Conservation (phyloP, 2,797 vertebrate genomes). For the Girardinus metallicus region DNA sequence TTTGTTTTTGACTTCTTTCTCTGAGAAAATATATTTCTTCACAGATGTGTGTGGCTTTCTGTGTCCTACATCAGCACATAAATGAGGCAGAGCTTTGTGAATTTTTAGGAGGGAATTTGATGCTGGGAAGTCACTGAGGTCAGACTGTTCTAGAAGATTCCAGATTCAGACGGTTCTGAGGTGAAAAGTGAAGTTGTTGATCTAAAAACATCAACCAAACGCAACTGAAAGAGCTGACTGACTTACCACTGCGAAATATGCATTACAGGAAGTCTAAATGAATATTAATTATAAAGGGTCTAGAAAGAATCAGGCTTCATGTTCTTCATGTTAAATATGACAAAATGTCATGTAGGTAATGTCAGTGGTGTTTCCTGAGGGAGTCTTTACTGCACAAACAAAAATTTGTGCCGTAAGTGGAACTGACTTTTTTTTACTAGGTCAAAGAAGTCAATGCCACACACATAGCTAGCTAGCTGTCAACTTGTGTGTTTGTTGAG, state of each 20-base stretch:
- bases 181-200: not conserved
- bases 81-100: not conserved
- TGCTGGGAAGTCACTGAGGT: not conserved
- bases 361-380: not conserved
- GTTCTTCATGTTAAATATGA: not conserved
- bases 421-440: too few species aligned
- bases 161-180: not conserved
- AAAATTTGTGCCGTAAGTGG: too few species aligned
- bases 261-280: not conserved
- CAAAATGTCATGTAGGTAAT: not conserved
- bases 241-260: not conserved
- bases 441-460: too few species aligned
- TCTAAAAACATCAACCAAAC: not conserved
- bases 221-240: not conserved
- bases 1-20: slow-evolving; percentile 17
- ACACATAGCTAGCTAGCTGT: too few species aligned
- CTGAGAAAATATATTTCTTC: slow-evolving; percentile 59
- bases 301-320: not conserved
- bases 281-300: not conserved
- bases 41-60: slow-evolving; percentile 6
- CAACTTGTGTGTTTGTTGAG: too few species aligned
- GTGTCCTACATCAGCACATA: slow-evolving; percentile 3
- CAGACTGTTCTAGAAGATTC: not conserved
- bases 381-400: not conserved
- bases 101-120: not conserved